Base-by-base conservation (phyloP, 2,888 invertebrate genomes). In the Eremobia ochroleuca region DNA sequence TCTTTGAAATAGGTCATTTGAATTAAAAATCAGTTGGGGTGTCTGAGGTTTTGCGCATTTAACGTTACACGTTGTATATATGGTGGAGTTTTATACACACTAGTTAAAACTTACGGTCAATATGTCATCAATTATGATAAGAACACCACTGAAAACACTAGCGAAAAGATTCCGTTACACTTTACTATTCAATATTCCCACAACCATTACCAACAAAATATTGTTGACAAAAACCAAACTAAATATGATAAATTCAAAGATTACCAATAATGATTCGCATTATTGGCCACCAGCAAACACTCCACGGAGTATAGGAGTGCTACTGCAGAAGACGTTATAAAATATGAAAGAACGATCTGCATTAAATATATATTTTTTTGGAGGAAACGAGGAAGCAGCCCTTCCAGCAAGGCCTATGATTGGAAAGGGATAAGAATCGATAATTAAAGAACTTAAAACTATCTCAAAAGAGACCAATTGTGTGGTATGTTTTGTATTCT, bases 341-440 rank as follows among this genome's bases (percentile, higher is more conserved):
- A 81, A 59, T 62, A 64, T 49, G 34, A 46, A 79, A 34, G 64
- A 43, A 28, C 18, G 49, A 65, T 65, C 55, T n/a, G 58, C 80
- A 8, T 21, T 64, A 11, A 79, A 79, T 34, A 59, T 31, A n/a
- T 75, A 70, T 43, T 49, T 73, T 25, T 65, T 64, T 15, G 55
- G 67, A 67, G 55, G 40, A 21, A 52, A n/a, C 2, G 59, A 37
- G 11, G 49, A 15, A 64, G n/a, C 62, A 8, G 71, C 40, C 4
- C 65, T 8, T 49, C 40, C 55, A n/a, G 28, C n/a, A 21, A 61
- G 21, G 6, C n/a, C 37, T 43, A 77, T 55, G 13, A 34, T 82
- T 77, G 74, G 6, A 72, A 52, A 85, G 52, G 21, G 11, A 62
- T 62, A 6, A 6, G 11, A 28, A 49, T 25, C 5, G 4, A 25